Conservation (phyloP, 2,113 vertebrate species). For the Trichechus manatus region DNA sequence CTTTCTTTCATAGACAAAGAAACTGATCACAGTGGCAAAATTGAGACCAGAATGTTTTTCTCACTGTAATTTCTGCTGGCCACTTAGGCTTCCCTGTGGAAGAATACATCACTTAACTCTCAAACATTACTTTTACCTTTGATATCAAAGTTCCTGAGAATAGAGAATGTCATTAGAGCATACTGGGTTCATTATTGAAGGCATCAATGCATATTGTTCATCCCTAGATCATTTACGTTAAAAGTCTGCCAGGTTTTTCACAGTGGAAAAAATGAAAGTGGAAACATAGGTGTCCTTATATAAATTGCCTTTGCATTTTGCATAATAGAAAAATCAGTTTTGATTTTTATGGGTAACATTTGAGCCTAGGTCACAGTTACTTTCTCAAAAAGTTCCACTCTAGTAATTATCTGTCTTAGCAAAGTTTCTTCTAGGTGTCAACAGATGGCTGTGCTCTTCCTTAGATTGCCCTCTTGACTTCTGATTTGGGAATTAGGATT, state of each 20-base stretch:
- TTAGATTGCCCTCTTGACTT: slow-evolving; percentile 64
- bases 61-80: neutral
- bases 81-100: neutral
- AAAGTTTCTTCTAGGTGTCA: slow-evolving; percentile 49
- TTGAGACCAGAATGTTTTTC: neutral
- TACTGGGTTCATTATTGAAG: slow-evolving; percentile 25
- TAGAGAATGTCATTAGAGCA: neutral
- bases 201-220: neutral
- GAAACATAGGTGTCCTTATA: slow-evolving; percentile 19
- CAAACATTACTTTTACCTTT: neutral
- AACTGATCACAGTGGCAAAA: neutral
- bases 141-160: neutral
- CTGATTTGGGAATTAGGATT: slow-evolving; percentile 75
- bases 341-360: slow-evolving; percentile 54
- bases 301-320: slow-evolving; percentile 67
- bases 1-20: neutral
- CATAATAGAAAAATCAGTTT: slow-evolving; percentile 45
- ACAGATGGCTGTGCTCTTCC: neutral
- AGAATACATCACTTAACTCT: neutral
- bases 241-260: neutral
- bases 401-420: slow-evolving; percentile 5
- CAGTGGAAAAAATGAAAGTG: neutral
- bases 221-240: neutral
- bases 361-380: slow-evolving; percentile 42
- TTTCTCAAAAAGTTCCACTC: slow-evolving; percentile 32